Percentiles rank a stretch among this genome's conserved stretches.
Evolutionary conservation across 2,888 invertebrate species (phyloP).

Genomic region (Anagyrus pseudococci): DNA sequence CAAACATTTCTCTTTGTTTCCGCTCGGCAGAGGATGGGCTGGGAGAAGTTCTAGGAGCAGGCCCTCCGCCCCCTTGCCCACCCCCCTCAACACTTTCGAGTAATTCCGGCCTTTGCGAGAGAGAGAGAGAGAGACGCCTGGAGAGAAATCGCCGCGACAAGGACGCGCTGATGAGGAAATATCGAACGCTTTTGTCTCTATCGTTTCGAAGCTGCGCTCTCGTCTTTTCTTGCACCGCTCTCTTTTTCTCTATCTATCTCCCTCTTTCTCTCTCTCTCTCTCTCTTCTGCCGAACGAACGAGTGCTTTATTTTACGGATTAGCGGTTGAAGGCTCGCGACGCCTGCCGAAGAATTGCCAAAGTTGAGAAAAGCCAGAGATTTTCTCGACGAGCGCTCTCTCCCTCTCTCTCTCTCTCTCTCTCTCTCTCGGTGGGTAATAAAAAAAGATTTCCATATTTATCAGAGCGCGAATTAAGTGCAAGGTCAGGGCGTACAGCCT

Average conservation of each 20-base stretch:
- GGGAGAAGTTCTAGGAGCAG: too few relatives aligned
- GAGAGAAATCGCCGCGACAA: too few relatives aligned
- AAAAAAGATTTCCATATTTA: too few relatives aligned
- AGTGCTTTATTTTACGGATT: conserved; percentile 25
- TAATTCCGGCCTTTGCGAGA: conserved; percentile 19
- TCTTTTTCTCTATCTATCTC: background rate
- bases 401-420: too few relatives aligned
- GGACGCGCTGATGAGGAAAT: conserved; percentile 33
- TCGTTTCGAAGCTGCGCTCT: background rate
- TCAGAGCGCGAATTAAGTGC: too few relatives aligned
- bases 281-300: background rate
- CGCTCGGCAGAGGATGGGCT: too few relatives aligned
- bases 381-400: too few relatives aligned
- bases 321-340: conserved; percentile 24
- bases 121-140: conserved; percentile 8
- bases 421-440: too few relatives aligned
- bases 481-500: too few relatives aligned
- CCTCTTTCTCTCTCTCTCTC: background rate
- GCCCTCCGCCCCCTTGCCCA: too few relatives aligned
- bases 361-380: too few relatives aligned
- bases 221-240: background rate
- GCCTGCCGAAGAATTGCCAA: too few relatives aligned
- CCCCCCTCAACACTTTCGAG: conserved; percentile 25
- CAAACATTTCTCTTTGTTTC: conserved; percentile 34
- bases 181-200: conserved; percentile 34